Conservation (phyloP, 2,888 invertebrate genomes). For the Myopa tessellatipennis region DNA sequence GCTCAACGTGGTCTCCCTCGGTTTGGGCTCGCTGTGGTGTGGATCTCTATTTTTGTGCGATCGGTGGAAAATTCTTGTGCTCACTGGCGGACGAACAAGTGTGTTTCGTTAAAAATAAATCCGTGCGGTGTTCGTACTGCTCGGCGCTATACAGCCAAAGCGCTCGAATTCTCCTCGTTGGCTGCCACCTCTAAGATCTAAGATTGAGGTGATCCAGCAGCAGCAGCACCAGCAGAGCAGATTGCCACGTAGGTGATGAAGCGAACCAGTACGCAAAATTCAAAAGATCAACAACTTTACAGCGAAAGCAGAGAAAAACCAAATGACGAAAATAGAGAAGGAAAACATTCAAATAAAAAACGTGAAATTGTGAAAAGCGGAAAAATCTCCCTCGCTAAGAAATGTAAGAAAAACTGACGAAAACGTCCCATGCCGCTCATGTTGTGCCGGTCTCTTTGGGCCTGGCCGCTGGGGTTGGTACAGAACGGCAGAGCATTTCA, state of each 20-base stretch:
- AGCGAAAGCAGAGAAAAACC: neutral
- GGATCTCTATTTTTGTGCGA: constrained; percentile 32
- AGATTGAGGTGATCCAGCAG: constrained; percentile 1
- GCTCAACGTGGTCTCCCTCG: constrained; percentile 28
- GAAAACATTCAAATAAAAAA: constrained; percentile 17
- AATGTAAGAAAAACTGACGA: constrained; percentile 60
- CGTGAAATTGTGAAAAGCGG: neutral
- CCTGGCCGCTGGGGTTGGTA: neutral
- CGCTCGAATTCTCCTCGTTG: constrained; percentile 33
- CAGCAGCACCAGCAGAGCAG: neutral
- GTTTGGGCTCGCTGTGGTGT: neutral
- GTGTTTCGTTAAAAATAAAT: constrained; percentile 65
- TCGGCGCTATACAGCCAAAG: constrained; percentile 10
- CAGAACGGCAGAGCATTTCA: neutral
- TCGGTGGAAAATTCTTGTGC: constrained; percentile 34
- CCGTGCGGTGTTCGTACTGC: constrained; percentile 38
- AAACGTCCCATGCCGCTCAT: constrained; percentile 40
- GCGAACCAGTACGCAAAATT: constrained; percentile 60
- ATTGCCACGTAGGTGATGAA: constrained; percentile 33
- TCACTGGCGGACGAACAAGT: constrained; percentile 57
- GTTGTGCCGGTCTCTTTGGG: constrained; percentile 48
- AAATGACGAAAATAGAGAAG: constrained; percentile 17
- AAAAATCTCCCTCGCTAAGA: constrained; percentile 21
- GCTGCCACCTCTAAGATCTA: constrained; percentile 39
- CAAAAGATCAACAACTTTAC: constrained; percentile 29